These are phyloP conservation scores for Thymallus thymallus DNA, from an alignment of 2,113 vertebrate species.

Conservation along the genomic window DNA sequence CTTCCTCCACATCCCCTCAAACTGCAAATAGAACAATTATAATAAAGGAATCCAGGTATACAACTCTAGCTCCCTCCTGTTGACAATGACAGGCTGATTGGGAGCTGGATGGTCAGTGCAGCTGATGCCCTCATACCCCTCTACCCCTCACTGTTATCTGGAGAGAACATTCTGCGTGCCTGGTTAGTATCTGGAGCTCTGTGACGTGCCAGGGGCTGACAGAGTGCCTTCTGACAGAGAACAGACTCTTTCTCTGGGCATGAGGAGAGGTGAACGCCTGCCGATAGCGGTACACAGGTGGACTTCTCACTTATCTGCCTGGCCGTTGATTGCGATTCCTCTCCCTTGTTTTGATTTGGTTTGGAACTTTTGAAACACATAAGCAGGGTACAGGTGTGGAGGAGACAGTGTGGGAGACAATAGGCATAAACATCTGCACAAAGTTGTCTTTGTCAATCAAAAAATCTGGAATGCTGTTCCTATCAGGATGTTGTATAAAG, in stretches of 20 bases:
- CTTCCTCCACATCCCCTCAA: neutral
- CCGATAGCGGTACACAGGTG: slow-evolving; percentile 61
- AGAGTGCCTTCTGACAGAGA: slow-evolving; percentile 52
- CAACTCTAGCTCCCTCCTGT: neutral
- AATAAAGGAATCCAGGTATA: slow-evolving; percentile 13
- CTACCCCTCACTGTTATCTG: slow-evolving; percentile 29
- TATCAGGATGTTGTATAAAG: too few relatives aligned
- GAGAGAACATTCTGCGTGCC: slow-evolving; percentile 21
- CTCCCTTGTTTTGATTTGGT: slow-evolving; percentile 50
- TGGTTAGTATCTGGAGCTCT: slow-evolving; percentile 36
- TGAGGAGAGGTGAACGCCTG: slow-evolving; percentile 30
- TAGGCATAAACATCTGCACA: neutral
- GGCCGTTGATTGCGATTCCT: slow-evolving; percentile 53
- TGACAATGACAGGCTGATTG: neutral
- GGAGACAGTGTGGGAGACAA: slow-evolving; percentile 34
- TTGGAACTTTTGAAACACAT: slow-evolving; percentile 36
- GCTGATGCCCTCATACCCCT: neutral
- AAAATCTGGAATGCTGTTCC: too few relatives aligned
- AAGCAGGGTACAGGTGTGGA: slow-evolving; percentile 51
- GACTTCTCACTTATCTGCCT: slow-evolving; percentile 57
- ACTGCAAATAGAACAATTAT: neutral
- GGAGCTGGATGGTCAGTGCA: slow-evolving; percentile 8
- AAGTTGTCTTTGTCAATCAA: neutral
- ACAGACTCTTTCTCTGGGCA: slow-evolving; percentile 52
- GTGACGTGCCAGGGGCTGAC: slow-evolving; percentile 49